Conservation (phyloP, 2,888 invertebrate species). For the Operophtera brumata region DNA sequence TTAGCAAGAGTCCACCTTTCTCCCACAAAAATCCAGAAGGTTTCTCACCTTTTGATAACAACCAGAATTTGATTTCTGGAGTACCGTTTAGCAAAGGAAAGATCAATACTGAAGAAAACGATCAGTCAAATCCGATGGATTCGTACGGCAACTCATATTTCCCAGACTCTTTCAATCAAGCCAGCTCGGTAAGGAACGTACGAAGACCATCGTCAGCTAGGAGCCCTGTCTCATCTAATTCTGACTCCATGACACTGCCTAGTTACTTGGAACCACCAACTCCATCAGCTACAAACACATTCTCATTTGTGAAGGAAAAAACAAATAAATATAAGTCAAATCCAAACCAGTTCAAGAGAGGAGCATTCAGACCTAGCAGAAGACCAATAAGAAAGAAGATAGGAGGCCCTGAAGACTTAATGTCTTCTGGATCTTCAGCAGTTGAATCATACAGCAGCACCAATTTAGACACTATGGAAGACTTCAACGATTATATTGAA, state of each 20-base stretch:
- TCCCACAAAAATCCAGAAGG: slow-evolving; percentile 59
- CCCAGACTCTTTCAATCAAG: slow-evolving; percentile 71
- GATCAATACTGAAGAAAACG: slow-evolving; percentile 56
- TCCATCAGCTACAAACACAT: slow-evolving; percentile 61
- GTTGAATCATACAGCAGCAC: slow-evolving; percentile 55
- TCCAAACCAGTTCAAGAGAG: slow-evolving; percentile 64
- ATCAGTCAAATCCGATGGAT: slow-evolving; percentile 56
- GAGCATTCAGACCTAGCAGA: slow-evolving; percentile 60
- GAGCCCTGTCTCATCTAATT: slow-evolving; percentile 45
- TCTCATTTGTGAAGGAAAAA: slow-evolving; percentile 59
- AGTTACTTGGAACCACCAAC: slow-evolving; percentile 76
- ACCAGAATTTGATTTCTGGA: slow-evolving; percentile 65
- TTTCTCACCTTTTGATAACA: slow-evolving; percentile 59
- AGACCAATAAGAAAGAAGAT: slow-evolving; percentile 73
- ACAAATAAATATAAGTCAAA: slow-evolving; percentile 60
- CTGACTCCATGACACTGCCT: slow-evolving; percentile 65
- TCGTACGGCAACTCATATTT: slow-evolving; percentile 72
- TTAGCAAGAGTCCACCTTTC: slow-evolving; percentile 60
- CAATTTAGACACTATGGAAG: slow-evolving; percentile 59
- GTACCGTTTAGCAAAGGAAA: slow-evolving; percentile 53
- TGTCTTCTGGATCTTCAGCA: slow-evolving; percentile 68
- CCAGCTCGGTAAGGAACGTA: slow-evolving; percentile 63
- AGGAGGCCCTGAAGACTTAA: slow-evolving; percentile 63
- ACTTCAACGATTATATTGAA: slow-evolving; percentile 56
- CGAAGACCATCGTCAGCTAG: slow-evolving; percentile 57